A percentile compares a stretch with the other conserved stretches of the same genome.
These are phyloP conservation scores for Neodiprion virginianus DNA, from an alignment of 1,140 invertebrate genomes.

Conservation along the genomic window DNA sequence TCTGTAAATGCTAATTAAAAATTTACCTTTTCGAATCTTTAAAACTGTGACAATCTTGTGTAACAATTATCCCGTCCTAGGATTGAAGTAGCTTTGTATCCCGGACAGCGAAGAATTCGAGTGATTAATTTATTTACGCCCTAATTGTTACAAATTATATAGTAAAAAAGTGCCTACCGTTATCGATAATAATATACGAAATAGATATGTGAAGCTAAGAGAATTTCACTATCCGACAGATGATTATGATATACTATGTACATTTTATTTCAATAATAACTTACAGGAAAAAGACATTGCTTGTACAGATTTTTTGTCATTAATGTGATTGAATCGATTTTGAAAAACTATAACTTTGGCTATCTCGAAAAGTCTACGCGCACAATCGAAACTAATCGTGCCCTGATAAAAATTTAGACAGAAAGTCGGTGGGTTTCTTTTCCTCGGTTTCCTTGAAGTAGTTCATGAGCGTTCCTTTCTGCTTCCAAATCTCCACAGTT, in stretches of 20 bases:
- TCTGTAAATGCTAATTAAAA: constrained; percentile 44
- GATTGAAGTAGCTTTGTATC: too few species aligned
- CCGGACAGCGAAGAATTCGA: too few species aligned
- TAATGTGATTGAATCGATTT: constrained; percentile 13
- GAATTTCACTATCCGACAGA: too few species aligned
- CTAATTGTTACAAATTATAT: too few species aligned
- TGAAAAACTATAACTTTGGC: constrained; percentile 23
- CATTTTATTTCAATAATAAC: too few species aligned
- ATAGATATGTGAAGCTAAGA: too few species aligned
- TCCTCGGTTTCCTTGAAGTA: constrained; percentile 87
- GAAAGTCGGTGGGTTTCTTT: constrained; percentile 87
- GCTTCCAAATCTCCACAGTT: constrained; percentile 85
- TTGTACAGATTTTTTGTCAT: too few species aligned
- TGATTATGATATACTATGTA: too few species aligned
- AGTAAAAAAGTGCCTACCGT: too few species aligned
- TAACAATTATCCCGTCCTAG: background rate
- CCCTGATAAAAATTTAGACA: constrained; percentile 87
- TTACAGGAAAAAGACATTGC: too few species aligned
- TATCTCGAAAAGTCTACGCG: constrained; percentile 4
- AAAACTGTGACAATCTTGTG: constrained; percentile 21
- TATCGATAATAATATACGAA: too few species aligned
- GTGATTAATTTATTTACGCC: too few species aligned
- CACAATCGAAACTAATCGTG: constrained; percentile 58
- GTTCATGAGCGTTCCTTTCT: constrained; percentile 83
- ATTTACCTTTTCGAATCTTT: constrained; percentile 37